phyloP scores from a whole-genome alignment of 2,113 vertebrate species.

The Anarrhichthys ocellatus region DNA sequence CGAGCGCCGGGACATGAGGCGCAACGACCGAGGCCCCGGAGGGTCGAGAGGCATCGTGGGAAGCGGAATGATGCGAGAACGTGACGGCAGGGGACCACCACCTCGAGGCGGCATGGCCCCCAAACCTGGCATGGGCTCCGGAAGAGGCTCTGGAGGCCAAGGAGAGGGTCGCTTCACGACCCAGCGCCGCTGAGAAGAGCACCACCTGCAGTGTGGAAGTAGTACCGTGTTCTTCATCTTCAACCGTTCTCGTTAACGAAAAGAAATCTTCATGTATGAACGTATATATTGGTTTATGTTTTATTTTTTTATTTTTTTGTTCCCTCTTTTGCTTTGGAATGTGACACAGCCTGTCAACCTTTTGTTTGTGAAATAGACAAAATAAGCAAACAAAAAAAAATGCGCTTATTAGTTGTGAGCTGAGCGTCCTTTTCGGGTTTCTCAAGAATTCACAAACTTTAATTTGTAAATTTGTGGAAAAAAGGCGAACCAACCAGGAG shows the following conservation, averaged over 20 bases:
- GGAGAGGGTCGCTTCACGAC: constrained; percentile 92
- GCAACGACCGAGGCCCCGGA: constrained; percentile 91
- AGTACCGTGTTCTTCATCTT: constrained; percentile 92
- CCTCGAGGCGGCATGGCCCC: constrained; percentile 90
- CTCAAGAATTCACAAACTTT: constrained; percentile 89
- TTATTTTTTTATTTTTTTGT: constrained; percentile 78
- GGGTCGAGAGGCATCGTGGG: constrained; percentile 92
- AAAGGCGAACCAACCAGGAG: constrained; percentile 77
- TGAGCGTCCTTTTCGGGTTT: constrained; percentile 89
- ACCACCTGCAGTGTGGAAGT: constrained; percentile 83
- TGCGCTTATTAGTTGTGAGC: constrained; percentile 89
- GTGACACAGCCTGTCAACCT: constrained; percentile 94
- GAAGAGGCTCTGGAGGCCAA: constrained; percentile 87
- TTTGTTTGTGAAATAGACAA: constrained; percentile 92
- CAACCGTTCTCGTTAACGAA: constrained; percentile 91
- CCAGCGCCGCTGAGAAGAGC: constrained; percentile 89
- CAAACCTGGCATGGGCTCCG: constrained; percentile 89
- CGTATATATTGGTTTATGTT: constrained; percentile 84
- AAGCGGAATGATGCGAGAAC: constrained; percentile 94
- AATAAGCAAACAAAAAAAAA: constrained; percentile 74
- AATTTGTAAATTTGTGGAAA: constrained; percentile 89
- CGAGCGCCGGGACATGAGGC: constrained; percentile 92
- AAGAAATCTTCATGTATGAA: constrained; percentile 83
- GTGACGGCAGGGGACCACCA: constrained; percentile 92
- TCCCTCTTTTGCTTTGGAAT: constrained; percentile 91